Evolutionary conservation across 2,797 vertebrate species (phyloP).

Genomic region (Alauda arvensis): DNA sequence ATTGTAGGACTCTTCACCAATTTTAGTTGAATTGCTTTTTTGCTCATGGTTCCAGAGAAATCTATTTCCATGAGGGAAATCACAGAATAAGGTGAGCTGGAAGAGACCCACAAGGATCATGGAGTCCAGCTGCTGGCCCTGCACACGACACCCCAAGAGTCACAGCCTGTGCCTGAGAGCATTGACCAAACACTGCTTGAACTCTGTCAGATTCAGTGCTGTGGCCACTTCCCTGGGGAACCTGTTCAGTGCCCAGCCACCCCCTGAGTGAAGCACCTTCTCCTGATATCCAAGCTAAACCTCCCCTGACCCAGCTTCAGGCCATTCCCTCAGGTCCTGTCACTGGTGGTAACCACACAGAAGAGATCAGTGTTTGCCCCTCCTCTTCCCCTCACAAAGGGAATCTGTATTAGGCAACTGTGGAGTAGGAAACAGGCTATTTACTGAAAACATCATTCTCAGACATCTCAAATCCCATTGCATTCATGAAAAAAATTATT

Average conservation of each 20-base stretch:
- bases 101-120: not conserved
- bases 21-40: not conserved
- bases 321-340: too few relatives aligned
- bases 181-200: rapidly evolving
- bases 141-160: too few relatives aligned
- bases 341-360: too few relatives aligned
- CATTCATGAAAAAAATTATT: not conserved
- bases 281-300: not conserved
- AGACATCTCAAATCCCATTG: not conserved
- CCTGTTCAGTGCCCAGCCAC: not conserved
- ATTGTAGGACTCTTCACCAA: not conserved
- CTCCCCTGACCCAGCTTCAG: too few relatives aligned
- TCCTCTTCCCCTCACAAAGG: not conserved
- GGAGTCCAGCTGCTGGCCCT: rapidly evolving
- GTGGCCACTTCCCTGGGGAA: not conserved
- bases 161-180: not conserved
- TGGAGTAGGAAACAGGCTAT: not conserved
- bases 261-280: not conserved
- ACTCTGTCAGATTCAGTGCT: rapidly evolving
- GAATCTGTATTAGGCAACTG: not conserved
- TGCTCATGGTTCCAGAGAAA: not conserved
- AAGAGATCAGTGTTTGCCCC: too few relatives aligned
- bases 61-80: not conserved
- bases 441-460: not conserved
- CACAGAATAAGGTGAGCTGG: not conserved